Evolutionary conservation across 1,140 invertebrate species (phyloP).

Genomic region (Heliconius nattereri): DNA sequence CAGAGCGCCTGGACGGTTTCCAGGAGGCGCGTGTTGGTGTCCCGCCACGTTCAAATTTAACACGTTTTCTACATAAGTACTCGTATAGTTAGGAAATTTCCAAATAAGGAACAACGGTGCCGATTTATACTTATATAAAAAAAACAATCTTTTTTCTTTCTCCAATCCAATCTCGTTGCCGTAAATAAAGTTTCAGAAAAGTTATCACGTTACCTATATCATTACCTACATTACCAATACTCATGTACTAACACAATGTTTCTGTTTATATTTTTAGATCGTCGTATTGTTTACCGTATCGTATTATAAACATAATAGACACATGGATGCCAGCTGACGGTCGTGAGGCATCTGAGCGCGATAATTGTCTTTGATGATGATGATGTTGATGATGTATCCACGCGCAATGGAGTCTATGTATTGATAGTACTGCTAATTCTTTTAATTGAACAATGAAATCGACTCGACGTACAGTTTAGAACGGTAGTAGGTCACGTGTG

Average conservation of each 20-base stretch:
- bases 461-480: background rate
- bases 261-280: slow-evolving; percentile 5
- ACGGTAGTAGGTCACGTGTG: background rate
- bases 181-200: background rate
- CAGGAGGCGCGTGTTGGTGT: too few relatives aligned
- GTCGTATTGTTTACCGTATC: slow-evolving; percentile 21
- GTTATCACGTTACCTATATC: background rate
- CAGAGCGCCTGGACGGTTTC: too few relatives aligned
- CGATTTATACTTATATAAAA: background rate
- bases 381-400: slow-evolving; percentile 12
- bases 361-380: slow-evolving; percentile 24
- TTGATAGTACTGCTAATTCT: background rate
- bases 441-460: background rate
- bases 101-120: too few relatives aligned
- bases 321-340: slow-evolving; percentile 20
- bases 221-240: background rate
- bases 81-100: too few relatives aligned
- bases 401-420: background rate
- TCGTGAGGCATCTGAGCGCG: slow-evolving; percentile 11
- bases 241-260: background rate
- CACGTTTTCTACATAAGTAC: too few relatives aligned
- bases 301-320: slow-evolving; percentile 3
- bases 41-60: too few relatives aligned
- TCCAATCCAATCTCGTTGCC: background rate
- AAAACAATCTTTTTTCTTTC: background rate